Evolutionary conservation across 1,140 invertebrate genomes (phyloP).

Genomic region (Trachymyrmex septentrionalis): DNA sequence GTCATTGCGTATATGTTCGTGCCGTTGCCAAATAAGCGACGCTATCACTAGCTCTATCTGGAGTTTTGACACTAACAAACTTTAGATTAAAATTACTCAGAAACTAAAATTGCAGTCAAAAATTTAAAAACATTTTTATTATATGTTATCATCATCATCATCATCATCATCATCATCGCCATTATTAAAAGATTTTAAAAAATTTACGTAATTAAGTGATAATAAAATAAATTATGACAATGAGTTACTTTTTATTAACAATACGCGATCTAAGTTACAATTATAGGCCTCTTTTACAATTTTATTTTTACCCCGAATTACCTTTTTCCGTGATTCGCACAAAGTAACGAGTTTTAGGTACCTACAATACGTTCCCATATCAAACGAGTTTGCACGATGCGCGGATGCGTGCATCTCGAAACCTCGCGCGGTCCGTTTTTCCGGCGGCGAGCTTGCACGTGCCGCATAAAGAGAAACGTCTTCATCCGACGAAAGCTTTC

Average conservation of each 20-base stretch:
- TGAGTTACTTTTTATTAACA: neutral
- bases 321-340: neutral
- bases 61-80: too few species aligned
- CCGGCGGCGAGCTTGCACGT: slow-evolving; percentile 67
- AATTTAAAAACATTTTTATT: too few species aligned
- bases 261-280: neutral
- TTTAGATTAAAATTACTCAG: too few species aligned
- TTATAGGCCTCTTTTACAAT: neutral
- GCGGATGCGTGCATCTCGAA: slow-evolving; percentile 45
- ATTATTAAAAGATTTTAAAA: neutral
- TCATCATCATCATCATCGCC: too few species aligned
- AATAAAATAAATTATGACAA: neutral
- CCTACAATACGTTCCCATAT: slow-evolving; percentile 32
- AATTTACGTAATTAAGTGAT: slow-evolving; percentile 12
- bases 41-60: too few species aligned
- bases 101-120: too few species aligned
- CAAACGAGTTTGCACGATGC: neutral
- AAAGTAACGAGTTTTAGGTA: slow-evolving; percentile 48
- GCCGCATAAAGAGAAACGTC: slow-evolving; percentile 71
- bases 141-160: too few species aligned
- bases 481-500: slow-evolving; percentile 72
- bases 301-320: neutral
- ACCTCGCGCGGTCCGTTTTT: slow-evolving; percentile 37
- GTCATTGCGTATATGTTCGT: too few species aligned
- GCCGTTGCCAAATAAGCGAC: too few species aligned